Evolutionary conservation across 2,797 vertebrate genomes (phyloP), one percentile per base, ranked within the genome.

Genomic region (Astyanax mexicanus): DNA sequence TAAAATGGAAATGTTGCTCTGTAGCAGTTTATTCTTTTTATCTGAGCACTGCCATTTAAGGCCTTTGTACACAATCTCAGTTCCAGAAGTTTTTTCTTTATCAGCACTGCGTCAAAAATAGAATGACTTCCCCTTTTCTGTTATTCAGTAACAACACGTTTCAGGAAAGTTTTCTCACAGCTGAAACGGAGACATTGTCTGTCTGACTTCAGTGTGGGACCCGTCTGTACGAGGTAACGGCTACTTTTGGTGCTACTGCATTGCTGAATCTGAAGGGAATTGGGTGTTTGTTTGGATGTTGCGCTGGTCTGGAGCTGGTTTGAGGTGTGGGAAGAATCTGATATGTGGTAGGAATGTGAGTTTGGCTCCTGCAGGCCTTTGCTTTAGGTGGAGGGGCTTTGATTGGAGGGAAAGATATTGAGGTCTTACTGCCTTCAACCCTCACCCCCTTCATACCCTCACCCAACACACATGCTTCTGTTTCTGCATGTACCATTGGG

Each of bases 341-440:
- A 83, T 84, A 84, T 80, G 72, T 79, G 52, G 49, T 58, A 65
- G 81, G 83, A 80, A 85, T 83, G 81, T 78, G 74, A 75, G 74
- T 69, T 80, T 83, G 83, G 81, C 79, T 81, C 83, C 77, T 71
- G 52, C 70, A 69, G 67, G 52, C 83, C 52, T 77, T 83, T 77
- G 81, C 77, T 68, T 78, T 74, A 76, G 73, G 83, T 81, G 69
- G 77, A 51, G 54, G 72, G 62, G 72, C 72, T 81, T 79, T 81
- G 80, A 81, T n/a, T 81, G 61, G 77, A 55, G 45, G 58, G 42
- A 57, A 71, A 68, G 77, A 77, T 66, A 38, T 80, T 79, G 23
- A 49, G 68, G 80, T 74, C 70, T 84, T 79, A 74, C 73, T 81
- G 74, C 71, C 69, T 70, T 5, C 62, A 72, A 49, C 40, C 44